phyloP scores from a whole-genome alignment of 2,113 vertebrate species.

The Corapipo altera region DNA sequence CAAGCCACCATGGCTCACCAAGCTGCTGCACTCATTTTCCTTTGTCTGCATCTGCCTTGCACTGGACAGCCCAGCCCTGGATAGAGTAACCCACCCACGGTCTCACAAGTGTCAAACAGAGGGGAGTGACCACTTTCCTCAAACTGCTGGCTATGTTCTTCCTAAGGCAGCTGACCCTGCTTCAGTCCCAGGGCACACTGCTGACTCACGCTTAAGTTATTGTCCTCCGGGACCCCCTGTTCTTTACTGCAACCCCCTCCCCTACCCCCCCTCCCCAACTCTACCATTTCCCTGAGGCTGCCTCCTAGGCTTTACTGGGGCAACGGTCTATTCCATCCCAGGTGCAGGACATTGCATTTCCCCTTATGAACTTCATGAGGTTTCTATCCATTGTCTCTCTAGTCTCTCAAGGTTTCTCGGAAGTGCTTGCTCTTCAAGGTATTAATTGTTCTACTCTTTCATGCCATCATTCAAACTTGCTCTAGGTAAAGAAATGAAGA shows the following conservation, averaged over 20 bases:
- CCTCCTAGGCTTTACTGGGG: not conserved
- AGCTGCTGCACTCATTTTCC: not conserved
- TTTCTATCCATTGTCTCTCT: not conserved
- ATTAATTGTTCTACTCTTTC: not conserved
- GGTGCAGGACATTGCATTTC: not conserved
- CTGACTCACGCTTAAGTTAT: not conserved
- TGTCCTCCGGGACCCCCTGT: not conserved
- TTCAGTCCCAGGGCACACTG: not conserved
- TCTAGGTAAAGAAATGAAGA: not conserved
- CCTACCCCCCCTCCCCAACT: not conserved
- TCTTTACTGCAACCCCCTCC: not conserved
- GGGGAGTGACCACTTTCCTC: not conserved
- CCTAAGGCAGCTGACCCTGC: not conserved
- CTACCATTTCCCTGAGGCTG: not conserved
- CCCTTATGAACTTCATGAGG: not conserved
- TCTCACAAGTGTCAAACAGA: not conserved
- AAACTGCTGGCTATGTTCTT: not conserved
- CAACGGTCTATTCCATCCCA: not conserved
- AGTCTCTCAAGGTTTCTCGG: not conserved
- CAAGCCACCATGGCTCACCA: accelerated
- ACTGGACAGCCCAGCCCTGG: not conserved
- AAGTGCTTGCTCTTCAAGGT: not conserved
- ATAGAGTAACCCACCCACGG: no score
- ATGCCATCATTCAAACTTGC: not conserved
- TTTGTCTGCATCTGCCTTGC: not conserved